Conservation (phyloP, 2,113 vertebrate genomes). For the Merops nubicus region DNA sequence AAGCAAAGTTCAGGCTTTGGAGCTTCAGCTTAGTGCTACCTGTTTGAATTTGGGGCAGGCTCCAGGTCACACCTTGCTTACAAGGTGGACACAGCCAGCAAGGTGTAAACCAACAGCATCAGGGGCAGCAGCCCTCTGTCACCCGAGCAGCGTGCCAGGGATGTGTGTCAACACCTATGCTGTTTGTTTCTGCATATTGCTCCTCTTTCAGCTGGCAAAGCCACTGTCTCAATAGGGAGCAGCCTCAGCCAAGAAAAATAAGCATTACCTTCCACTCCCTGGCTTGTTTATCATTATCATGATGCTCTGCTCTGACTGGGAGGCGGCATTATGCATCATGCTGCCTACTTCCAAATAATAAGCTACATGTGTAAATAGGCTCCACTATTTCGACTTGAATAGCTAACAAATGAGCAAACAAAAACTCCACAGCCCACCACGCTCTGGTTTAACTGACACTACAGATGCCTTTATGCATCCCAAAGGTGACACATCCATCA, state of each 20-base stretch:
- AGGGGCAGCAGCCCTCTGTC: neutral
- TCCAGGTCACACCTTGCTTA: neutral
- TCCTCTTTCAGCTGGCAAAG: neutral
- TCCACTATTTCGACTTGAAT: neutral
- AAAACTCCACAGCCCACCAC: neutral
- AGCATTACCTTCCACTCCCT: neutral
- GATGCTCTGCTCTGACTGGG: neutral
- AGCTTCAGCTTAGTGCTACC: neutral
- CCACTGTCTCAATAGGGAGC: neutral
- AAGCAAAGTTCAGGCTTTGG: neutral
- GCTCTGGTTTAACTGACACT: neutral
- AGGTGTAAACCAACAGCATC: neutral
- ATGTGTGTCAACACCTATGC: neutral
- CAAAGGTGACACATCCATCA: conserved; percentile 22
- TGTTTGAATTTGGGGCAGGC: neutral
- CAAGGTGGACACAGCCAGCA: neutral
- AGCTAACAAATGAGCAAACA: conserved; percentile 56
- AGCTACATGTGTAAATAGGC: conserved; percentile 24
- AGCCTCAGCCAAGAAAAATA: conserved; percentile 42
- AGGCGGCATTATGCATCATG: neutral
- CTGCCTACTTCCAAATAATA: conserved; percentile 19
- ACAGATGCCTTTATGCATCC: neutral
- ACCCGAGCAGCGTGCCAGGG: neutral
- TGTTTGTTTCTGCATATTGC: neutral
- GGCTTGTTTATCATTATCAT: neutral